A percentile compares a stretch with the other conserved stretches of the same genome.
Evolutionary conservation across 2,888 invertebrate genomes (phyloP).

Genomic region (Leucoptera coffeella): DNA sequence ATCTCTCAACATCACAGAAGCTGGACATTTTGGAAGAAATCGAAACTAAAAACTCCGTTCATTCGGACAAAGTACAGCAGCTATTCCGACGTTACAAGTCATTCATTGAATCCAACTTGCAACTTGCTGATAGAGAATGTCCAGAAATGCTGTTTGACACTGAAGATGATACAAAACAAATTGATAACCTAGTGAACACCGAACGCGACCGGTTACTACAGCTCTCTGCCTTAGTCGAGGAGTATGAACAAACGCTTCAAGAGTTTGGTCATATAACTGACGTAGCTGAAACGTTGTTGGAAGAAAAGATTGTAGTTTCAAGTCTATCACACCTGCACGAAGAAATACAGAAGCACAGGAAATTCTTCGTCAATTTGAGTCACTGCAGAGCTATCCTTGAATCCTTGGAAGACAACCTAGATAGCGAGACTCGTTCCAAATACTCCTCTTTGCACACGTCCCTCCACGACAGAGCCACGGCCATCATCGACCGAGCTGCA

Average conservation of each 20-base stretch:
- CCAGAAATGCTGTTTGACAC: conserved; percentile 61
- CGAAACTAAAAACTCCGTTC: conserved; percentile 59
- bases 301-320: conserved; percentile 68
- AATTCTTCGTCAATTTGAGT: conserved; percentile 83
- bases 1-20: conserved; percentile 61
- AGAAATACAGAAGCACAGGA: conserved; percentile 83
- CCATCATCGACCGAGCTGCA: conserved; percentile 74
- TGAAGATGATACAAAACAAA: conserved; percentile 61
- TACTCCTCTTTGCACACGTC: conserved; percentile 70
- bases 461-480: conserved; percentile 68
- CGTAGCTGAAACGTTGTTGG: conserved; percentile 74
- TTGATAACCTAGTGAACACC: conserved; percentile 62
- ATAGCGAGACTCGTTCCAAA: conserved; percentile 68
- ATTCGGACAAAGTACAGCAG: conserved; percentile 54
- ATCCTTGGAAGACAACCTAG: conserved; percentile 77
- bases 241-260: conserved; percentile 81
- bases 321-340: conserved; percentile 77
- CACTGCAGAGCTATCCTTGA: conserved; percentile 83
- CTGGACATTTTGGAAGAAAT: conserved; percentile 64
- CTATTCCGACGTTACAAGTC: conserved; percentile 58
- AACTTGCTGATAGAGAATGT: conserved; percentile 54
- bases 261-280: conserved; percentile 83
- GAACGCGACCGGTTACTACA: conserved; percentile 75
- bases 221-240: conserved; percentile 69
- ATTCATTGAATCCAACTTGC: conserved; percentile 63